Base-by-base conservation (phyloP, 2,888 invertebrate genomes). In the Drosophila acutilabella region DNA sequence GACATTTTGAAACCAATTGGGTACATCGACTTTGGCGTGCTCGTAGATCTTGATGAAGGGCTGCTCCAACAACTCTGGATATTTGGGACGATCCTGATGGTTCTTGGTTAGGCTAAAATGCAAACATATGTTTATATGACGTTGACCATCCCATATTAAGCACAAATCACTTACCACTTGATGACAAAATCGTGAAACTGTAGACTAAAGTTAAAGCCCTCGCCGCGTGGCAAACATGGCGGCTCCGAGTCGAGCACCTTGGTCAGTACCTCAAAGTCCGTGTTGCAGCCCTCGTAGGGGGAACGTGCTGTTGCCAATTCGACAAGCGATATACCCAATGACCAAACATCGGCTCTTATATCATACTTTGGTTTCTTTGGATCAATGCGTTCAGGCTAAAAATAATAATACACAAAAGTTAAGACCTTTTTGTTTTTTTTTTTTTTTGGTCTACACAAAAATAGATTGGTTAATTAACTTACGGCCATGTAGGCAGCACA, bases 401-500 rank as follows among this genome's bases (percentile, higher is more conserved):
- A 57, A 3, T 14, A 40, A 36, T 47, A 40, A 36, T 47, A 65
- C 16, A 8, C 16, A n/a, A 13, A 42, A 7, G 16, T 41, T 41
- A 26, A 53, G 30, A 30, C 30, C 30, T 30, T 30, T 23, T 23
- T n/a, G n/a, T 11, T 52, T 0, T 6, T 14, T 23, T 11, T 4
- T 26, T 38, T 38, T 36, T 11, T 36, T 13, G 36, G 36, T 0
- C 30, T 6, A 23, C 5, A 23, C 30, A 30, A 8, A 30, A 30
- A 16, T 13, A 11, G 0, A n/a, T 30, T 44, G 44, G 2, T 50
- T 45, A 13, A 16, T 23, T 6, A 41, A 94, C 95, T 94, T 92
- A 98, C 98, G 88, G 99, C 98, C 98, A 99, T 98, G 90, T 99
- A 99, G 1, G 98, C 99, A n/a, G 98, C 98, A 93, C 99, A 99